These are phyloP conservation scores for Catocala sponsa DNA, from an alignment of 2,888 invertebrate species.

Conservation along the genomic window DNA sequence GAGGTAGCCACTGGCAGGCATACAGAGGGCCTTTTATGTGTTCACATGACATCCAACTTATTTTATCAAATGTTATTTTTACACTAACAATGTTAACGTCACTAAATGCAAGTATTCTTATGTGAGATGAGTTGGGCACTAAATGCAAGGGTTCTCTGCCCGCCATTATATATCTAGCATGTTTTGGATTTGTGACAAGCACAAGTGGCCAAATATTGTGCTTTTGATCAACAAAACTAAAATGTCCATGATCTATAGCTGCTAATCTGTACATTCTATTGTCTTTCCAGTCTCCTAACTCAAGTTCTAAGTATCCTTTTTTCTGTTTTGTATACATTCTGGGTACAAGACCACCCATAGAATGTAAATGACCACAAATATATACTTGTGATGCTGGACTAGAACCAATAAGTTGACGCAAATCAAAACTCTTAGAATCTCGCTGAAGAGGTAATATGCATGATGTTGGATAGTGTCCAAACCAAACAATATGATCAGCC, in stretches of 20 bases:
- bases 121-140: conserved; percentile 91
- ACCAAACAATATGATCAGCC: conserved; percentile 87
- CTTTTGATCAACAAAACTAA: conserved; percentile 94
- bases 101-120: conserved; percentile 94
- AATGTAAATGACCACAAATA: conserved; percentile 96
- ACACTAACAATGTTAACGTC: conserved; percentile 89
- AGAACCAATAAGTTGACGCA: conserved; percentile 88
- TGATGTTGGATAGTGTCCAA: conserved; percentile 97
- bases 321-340: conserved; percentile 96
- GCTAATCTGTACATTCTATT: conserved; percentile 94
- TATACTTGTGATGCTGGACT: conserved; percentile 91
- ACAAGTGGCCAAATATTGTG: conserved; percentile 94
- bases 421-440: conserved; percentile 77
- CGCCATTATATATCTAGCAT: conserved; percentile 92
- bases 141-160: conserved; percentile 91
- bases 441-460: conserved; percentile 91
- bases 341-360: conserved; percentile 92
- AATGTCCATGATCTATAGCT: conserved; percentile 96
- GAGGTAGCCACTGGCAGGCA: conserved; percentile 92
- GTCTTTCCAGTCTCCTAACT: conserved; percentile 97
- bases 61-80: conserved; percentile 90
- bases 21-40: conserved; percentile 91
- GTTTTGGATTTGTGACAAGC: conserved; percentile 97
- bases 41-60: conserved; percentile 89
- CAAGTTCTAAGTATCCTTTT: conserved; percentile 94